Base-by-base conservation (phyloP, 2,888 invertebrate genomes). In the Noctuana brunneofusca region DNA sequence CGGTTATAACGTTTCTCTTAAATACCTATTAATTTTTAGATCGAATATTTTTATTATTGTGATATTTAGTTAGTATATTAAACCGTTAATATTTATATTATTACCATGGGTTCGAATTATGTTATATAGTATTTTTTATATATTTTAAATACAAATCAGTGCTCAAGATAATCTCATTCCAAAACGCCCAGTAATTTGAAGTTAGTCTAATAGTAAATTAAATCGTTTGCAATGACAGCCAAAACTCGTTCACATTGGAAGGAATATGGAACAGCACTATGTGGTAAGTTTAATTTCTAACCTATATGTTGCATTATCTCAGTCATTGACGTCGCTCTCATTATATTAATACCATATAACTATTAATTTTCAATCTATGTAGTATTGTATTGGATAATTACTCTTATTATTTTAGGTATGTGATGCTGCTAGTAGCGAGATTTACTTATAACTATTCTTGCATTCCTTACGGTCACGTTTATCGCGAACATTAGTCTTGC, bases 81-180 rank as follows among this genome's bases (percentile, higher is more conserved):
- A 80, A 79, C 81, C 84, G 83, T 87, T 87, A 83, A 80, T 89
- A 87, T 86, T 87, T 73, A 74, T 74, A 86, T 84, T 83, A 80
- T 82, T 80, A 88, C 76, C 79, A 90, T 89, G 90, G 84, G 83
- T 88, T 84, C 80, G 74, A 85, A 85, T 86, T 83, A 83, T 85
- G 78, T 83, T 82, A 78, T 81, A 74, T 87, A 86, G 80, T 83
- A 76, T 83, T 77, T 41, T 78, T 77, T 79, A 30, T 71, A 71
- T 70, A 81, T 78, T 80, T 75, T 80, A 80, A 78, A 76, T 72
- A 79, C 80, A 81, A 84, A 80, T 82, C 85, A 86, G 89, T 89
- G 90, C 91, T 91, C 91, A 91, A 90, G 80, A 83, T 84, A 89
- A 89, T 89, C 89, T 91, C 91, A 91, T 91, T 91, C 91, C 91